A percentile compares a stretch with the other conserved stretches of the same genome.
phyloP scores from a whole-genome alignment of 1,140 invertebrate genomes.

The Rhizoglyphus robini region DNA sequence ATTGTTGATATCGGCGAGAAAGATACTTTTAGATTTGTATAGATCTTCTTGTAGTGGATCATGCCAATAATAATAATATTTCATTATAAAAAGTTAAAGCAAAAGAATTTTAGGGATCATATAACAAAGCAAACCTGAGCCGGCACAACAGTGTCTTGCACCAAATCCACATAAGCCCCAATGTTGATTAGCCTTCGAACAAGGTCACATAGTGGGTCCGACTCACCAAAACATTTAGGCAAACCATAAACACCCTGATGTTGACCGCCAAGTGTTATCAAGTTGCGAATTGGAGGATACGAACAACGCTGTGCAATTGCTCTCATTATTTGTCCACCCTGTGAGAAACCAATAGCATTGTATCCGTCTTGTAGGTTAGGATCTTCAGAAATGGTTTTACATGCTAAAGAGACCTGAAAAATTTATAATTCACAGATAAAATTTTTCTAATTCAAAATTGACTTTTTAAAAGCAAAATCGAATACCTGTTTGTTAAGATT shows the following conservation, averaged over 20 bases:
- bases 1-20: constrained; percentile 93
- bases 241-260: constrained; percentile 80
- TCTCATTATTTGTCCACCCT: constrained; percentile 91
- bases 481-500: constrained; percentile 52
- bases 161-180: constrained; percentile 58
- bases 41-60: constrained; percentile 69
- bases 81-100: too few species aligned
- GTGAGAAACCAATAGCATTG: constrained; percentile 92
- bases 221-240: constrained; percentile 45
- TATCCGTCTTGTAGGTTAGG: constrained; percentile 61
- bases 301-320: constrained; percentile 85
- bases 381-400: constrained; percentile 57
- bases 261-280: constrained; percentile 87
- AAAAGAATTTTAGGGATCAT: too few species aligned
- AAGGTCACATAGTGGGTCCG: constrained; percentile 57
- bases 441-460: too few species aligned
- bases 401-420: constrained; percentile 49
- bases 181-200: constrained; percentile 62
- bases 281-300: constrained; percentile 59
- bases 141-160: constrained; percentile 33
- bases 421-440: too few species aligned
- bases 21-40: constrained; percentile 65
- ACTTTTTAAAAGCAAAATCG: too few species aligned
- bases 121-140: too few species aligned
- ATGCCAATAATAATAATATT: too few species aligned